Base-by-base conservation (phyloP, 2,797 vertebrate species). In the Holocentrus rufus region DNA sequence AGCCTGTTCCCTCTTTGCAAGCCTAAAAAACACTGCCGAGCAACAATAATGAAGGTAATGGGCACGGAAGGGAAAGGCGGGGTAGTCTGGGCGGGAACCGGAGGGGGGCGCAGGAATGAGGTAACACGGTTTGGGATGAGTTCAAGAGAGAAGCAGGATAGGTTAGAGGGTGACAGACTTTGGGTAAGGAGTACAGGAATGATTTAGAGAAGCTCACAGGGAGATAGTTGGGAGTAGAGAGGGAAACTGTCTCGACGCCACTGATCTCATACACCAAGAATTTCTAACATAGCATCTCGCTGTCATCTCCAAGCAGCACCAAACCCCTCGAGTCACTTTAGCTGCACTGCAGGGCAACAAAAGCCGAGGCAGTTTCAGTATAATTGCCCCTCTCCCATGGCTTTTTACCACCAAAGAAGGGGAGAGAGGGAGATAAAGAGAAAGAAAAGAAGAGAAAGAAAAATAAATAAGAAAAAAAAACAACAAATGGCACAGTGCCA, bases 311-410 rank as follows among this genome's bases (percentile, higher is more conserved):
- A 25, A 54, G 64, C 67, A 67, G 68, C n/a, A 11, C 55, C 20
- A 23, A 77, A 82, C 59, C 83, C 69, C 80, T 42, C 2, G 63
- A 77, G 77, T 69, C 72, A 30, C 57, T 68, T 74, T 55, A 60
- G 49, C 17, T 52, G 46, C 42, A 27, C 56, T 23, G 61, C 46
- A 36, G n/a, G 39, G 47, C 27, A 57, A 68, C 54, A 47, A 27
- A 50, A 18, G 18, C 39, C 22, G 52, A 2, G 42, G 70, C 31
- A 1, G 56, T 49, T 63, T 65, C 31, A 18, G 11, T 7, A 55
- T 78, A 78, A 87, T 76, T 83, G 52, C 36, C n/a, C 46, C 52
- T 75, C 55, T 75, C 44, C 42, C 23, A 31, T 66, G 57, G 66
- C 50, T 50, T 69, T 79, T 74, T 18, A 42, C 27, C 31, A 61